Conservation (phyloP, 2,797 vertebrate genomes). For the Megaceryle alcyon region DNA sequence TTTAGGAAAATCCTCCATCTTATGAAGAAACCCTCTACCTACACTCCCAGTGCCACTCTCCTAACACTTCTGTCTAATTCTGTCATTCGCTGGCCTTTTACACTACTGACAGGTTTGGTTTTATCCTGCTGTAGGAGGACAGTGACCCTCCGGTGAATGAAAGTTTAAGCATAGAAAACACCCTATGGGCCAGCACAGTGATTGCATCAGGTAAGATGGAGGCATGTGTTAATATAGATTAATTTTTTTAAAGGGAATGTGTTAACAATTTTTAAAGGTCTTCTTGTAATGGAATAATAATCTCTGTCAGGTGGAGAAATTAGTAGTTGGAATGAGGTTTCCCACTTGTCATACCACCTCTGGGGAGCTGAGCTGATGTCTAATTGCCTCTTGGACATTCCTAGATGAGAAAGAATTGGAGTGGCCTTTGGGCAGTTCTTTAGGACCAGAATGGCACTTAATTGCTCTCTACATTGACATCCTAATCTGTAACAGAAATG, state of each 20-base stretch:
- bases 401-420: conserved; percentile 40
- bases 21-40: background rate
- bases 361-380: conserved; percentile 43
- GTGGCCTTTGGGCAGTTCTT: conserved; percentile 58
- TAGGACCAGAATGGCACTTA: conserved; percentile 58
- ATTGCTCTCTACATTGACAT: conserved; percentile 65
- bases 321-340: conserved; percentile 63
- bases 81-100: background rate
- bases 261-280: conserved; percentile 76
- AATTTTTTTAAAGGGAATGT: conserved; percentile 36
- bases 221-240: background rate
- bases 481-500: conserved; percentile 75
- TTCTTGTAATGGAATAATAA: conserved; percentile 74
- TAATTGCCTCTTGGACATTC: conserved; percentile 57
- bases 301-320: conserved; percentile 75
- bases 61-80: background rate
- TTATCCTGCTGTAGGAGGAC: conserved; percentile 85
- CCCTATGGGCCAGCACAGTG: conserved; percentile 97
- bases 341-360: conserved; percentile 60
- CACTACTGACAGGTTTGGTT: background rate
- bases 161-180: conserved; percentile 97
- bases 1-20: background rate
- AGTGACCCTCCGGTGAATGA: conserved; percentile 95
- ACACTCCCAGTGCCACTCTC: background rate
- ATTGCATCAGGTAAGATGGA: conserved; percentile 91